phyloP scores from a whole-genome alignment of 2,888 invertebrate species.

The Diarsia mendica region DNA sequence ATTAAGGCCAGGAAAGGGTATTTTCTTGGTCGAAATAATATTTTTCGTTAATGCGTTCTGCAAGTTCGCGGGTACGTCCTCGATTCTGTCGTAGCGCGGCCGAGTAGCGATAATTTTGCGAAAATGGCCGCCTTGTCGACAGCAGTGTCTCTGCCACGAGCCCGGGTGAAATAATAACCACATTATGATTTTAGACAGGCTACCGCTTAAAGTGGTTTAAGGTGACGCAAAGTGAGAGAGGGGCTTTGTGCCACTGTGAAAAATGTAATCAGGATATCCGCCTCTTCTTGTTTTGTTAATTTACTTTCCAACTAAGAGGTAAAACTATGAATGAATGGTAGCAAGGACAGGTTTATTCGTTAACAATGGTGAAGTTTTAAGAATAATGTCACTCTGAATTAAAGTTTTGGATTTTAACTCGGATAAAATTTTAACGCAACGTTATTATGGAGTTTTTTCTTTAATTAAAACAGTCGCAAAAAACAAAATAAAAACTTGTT shows the following conservation, averaged over 20 bases:
- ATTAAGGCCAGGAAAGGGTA: conserved; percentile 71
- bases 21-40: conserved; percentile 79
- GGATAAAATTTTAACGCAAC: conserved; percentile 31
- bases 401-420: conserved; percentile 44
- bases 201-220: conserved; percentile 84
- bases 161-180: conserved; percentile 87
- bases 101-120: conserved; percentile 88
- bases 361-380: conserved; percentile 51
- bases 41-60: conserved; percentile 79
- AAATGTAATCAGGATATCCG: conserved; percentile 79
- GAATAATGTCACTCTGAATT: conserved; percentile 43
- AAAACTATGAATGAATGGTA: conserved; percentile 61
- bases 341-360: conserved; percentile 45
- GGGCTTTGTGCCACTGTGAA: conserved; percentile 76
- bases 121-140: conserved; percentile 89
- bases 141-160: conserved; percentile 83
- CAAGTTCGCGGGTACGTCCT: conserved; percentile 83
- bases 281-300: conserved; percentile 73
- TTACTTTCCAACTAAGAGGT: conserved; percentile 65
- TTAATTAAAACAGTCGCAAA: background rate
- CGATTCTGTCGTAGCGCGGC: conserved; percentile 81
- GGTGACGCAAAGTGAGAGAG: conserved; percentile 82
- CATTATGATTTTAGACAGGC: conserved; percentile 87
- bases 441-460: conserved; percentile 15
- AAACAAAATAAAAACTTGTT: too few relatives aligned